Conservation (phyloP, 2,113 vertebrate genomes). For the Poicephalus meyeri region DNA sequence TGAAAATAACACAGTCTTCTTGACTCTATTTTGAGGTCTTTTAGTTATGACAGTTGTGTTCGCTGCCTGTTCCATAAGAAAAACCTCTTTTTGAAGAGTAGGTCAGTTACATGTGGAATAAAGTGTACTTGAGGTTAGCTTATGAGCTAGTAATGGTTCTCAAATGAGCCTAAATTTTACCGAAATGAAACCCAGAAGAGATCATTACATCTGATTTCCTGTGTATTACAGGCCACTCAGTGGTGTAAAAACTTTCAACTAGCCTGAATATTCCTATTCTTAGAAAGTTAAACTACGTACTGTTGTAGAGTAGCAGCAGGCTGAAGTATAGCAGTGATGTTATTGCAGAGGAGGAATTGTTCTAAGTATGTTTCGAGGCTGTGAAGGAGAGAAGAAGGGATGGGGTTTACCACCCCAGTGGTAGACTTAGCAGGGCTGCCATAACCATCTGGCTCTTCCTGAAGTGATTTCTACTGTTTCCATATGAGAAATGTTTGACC, state of each 20-base stretch:
- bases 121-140: background rate
- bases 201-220: background rate
- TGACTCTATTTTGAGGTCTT: background rate
- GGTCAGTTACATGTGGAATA: background rate
- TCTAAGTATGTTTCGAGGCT: background rate
- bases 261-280: background rate
- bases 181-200: background rate
- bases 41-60: background rate
- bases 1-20: background rate
- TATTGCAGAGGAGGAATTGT: background rate
- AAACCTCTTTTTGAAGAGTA: background rate
- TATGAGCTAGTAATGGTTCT: background rate
- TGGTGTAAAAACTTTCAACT: background rate
- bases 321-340: background rate
- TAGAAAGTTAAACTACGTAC: background rate
- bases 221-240: accelerated
- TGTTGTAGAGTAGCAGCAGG: background rate
- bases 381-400: background rate
- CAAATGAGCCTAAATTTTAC: background rate
- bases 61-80: background rate
- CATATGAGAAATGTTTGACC: background rate
- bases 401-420: background rate
- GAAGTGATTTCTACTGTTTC: background rate
- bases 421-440: background rate
- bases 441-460: background rate